Percentiles rank a stretch among this genome's conserved stretches.
These are phyloP conservation scores for Heliconius nattereri DNA, from an alignment of 1,140 invertebrate species.

Conservation along the genomic window DNA sequence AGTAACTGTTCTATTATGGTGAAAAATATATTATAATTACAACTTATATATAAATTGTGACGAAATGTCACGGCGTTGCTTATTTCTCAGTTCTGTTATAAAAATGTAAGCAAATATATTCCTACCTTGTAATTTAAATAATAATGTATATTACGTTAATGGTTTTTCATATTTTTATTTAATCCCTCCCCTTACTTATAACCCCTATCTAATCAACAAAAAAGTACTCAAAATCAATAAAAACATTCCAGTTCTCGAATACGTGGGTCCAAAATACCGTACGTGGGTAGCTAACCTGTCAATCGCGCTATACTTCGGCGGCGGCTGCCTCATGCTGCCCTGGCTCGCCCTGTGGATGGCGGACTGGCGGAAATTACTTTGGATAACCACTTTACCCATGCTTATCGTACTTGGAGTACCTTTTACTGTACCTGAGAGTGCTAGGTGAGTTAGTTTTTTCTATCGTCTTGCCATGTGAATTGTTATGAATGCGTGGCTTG, in stretches of 20 bases:
- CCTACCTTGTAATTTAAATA: too few species aligned
- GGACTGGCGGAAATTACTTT: conserved; percentile 79
- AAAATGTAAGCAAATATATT: too few species aligned
- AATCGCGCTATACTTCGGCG: conserved; percentile 82
- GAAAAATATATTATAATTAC: too few species aligned
- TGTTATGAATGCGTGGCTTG: background rate
- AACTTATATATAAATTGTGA: too few species aligned
- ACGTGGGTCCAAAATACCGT: conserved; percentile 76
- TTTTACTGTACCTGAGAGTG: conserved; percentile 59
- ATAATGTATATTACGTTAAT: too few species aligned
- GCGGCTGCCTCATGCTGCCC: conserved; percentile 80
- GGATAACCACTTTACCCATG: conserved; percentile 53
- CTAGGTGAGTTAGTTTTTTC: conserved; percentile 45
- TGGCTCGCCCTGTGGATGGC: conserved; percentile 74
- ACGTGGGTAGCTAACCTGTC: conserved; percentile 82
- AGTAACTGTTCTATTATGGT: too few species aligned
- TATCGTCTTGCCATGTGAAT: background rate
- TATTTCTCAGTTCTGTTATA: too few species aligned
- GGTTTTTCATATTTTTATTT: too few species aligned
- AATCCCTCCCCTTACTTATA: too few species aligned
- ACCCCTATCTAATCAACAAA: too few species aligned
- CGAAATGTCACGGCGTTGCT: too few species aligned
- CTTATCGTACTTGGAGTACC: conserved; percentile 46
- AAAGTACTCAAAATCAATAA: background rate
- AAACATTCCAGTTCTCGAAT: conserved; percentile 61